A percentile compares a stretch with the other conserved stretches of the same genome.
These are phyloP conservation scores for Megathymus violae DNA, from an alignment of 1,140 invertebrate genomes.

Conservation along the genomic window DNA sequence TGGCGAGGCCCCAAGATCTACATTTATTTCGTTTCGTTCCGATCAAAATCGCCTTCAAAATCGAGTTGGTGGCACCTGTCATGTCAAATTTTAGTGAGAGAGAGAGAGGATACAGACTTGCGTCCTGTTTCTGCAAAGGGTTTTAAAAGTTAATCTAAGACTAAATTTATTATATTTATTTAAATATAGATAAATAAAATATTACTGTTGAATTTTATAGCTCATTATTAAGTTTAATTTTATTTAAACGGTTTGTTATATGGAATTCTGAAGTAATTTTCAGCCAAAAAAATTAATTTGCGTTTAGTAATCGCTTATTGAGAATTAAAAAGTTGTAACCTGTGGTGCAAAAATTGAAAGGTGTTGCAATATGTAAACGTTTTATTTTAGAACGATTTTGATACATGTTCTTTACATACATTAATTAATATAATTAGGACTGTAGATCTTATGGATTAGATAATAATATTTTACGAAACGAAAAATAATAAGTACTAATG, in stretches of 20 bases:
- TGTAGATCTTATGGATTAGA: too few relatives aligned
- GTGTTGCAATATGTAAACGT: not conserved
- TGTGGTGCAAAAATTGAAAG: not conserved
- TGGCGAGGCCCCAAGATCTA: constrained; percentile 68
- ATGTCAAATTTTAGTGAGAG: constrained; percentile 39
- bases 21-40: constrained; percentile 66
- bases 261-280: too few relatives aligned
- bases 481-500: too few relatives aligned
- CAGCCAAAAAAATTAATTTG: not conserved
- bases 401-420: too few relatives aligned
- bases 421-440: too few relatives aligned
- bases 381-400: too few relatives aligned
- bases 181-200: too few relatives aligned
- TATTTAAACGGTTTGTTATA: too few relatives aligned
- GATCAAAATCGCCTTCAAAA: constrained; percentile 46
- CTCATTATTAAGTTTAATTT: too few relatives aligned
- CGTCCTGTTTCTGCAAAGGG: constrained; percentile 34
- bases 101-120: not conserved
- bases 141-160: too few relatives aligned
- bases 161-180: not conserved
- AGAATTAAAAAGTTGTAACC: not conserved
- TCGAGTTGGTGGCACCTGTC: constrained; percentile 72
- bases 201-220: too few relatives aligned
- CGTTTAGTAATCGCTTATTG: not conserved
- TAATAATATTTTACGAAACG: too few relatives aligned